A percentile compares a stretch with the other conserved stretches of the same genome.
phyloP scores from a whole-genome alignment of 2,888 invertebrate species.

The Drosophila diplacantha region DNA sequence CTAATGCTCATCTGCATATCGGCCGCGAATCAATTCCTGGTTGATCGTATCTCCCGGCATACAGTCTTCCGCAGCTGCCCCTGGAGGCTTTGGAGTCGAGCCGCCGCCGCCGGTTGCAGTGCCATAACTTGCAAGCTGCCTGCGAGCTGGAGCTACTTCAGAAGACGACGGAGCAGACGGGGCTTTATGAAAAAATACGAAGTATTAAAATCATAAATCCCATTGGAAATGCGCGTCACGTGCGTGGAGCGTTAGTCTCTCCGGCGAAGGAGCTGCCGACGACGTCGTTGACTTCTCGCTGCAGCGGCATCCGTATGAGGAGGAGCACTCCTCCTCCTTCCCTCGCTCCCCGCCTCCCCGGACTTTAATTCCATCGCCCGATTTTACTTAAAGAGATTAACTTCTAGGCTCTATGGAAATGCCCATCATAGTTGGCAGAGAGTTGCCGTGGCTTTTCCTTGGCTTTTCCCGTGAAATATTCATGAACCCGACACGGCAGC shows the following conservation, averaged over 20 bases:
- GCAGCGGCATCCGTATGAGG: slow-evolving; percentile 45
- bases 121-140: slow-evolving; percentile 57
- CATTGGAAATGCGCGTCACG: slow-evolving; percentile 74
- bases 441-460: slow-evolving; percentile 16
- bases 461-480: slow-evolving; percentile 59
- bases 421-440: slow-evolving; percentile 35
- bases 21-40: slow-evolving; percentile 28
- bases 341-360: slow-evolving; percentile 4
- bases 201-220: slow-evolving; percentile 74
- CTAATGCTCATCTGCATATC: slow-evolving; percentile 35
- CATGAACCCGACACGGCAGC: slow-evolving; percentile 55
- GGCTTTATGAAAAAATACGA: slow-evolving; percentile 73
- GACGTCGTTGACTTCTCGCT: slow-evolving; percentile 43
- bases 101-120: slow-evolving; percentile 30
- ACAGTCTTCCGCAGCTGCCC: slow-evolving; percentile 6
- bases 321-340: slow-evolving; percentile 10
- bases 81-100: slow-evolving; percentile 36
- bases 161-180: slow-evolving; percentile 27
- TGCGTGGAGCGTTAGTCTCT: slow-evolving; percentile 72
- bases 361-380: slow-evolving; percentile 62
- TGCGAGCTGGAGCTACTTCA: slow-evolving; percentile 27
- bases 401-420: slow-evolving; percentile 59
- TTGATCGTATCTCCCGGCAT: slow-evolving; percentile 20
- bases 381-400: slow-evolving; percentile 71
- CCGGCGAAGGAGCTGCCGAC: slow-evolving; percentile 54